These are phyloP conservation scores for Drosophila anceps DNA, from an alignment of 2,888 invertebrate species.

Conservation along the genomic window DNA sequence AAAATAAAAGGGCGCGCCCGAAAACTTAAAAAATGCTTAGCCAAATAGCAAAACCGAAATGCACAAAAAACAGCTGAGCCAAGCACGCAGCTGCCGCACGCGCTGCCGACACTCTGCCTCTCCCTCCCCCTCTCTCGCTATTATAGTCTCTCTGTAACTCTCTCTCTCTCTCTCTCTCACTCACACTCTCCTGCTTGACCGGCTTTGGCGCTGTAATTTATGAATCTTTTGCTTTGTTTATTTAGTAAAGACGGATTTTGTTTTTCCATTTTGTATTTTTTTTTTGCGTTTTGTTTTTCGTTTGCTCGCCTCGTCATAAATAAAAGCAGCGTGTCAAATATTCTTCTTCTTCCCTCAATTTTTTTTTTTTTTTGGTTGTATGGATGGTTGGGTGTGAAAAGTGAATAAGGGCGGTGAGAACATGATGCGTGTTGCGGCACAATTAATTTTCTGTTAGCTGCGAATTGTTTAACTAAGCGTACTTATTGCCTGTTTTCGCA, in stretches of 20 bases:
- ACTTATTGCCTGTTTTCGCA: conserved; percentile 28
- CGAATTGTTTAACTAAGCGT: conserved; percentile 46
- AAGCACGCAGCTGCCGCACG: conserved; percentile 20
- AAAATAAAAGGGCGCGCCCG: conserved; percentile 71
- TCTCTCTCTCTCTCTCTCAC: neutral
- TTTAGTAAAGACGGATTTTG: conserved; percentile 37
- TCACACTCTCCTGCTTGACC: conserved; percentile 14
- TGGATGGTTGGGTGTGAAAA: conserved; percentile 7
- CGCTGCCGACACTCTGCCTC: neutral
- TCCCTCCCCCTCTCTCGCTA: neutral
- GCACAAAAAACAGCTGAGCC: conserved; percentile 39
- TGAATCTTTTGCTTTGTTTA: conserved; percentile 57
- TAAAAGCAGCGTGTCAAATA: conserved; percentile 36
- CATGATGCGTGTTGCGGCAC: conserved; percentile 56
- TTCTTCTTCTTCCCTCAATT: neutral
- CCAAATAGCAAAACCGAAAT: conserved; percentile 32
- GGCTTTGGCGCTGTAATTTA: conserved; percentile 60
- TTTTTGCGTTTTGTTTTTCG: neutral
- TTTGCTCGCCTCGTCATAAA: conserved; percentile 35
- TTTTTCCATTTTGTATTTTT: neutral
- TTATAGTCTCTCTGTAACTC: too few species aligned
- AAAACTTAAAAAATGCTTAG: conserved; percentile 43
- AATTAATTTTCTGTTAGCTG: conserved; percentile 60
- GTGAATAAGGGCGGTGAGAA: conserved; percentile 26
- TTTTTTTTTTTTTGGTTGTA: too few species aligned